Conservation (phyloP, 2,113 vertebrate genomes). For the Eudyptes chrysolophus region DNA sequence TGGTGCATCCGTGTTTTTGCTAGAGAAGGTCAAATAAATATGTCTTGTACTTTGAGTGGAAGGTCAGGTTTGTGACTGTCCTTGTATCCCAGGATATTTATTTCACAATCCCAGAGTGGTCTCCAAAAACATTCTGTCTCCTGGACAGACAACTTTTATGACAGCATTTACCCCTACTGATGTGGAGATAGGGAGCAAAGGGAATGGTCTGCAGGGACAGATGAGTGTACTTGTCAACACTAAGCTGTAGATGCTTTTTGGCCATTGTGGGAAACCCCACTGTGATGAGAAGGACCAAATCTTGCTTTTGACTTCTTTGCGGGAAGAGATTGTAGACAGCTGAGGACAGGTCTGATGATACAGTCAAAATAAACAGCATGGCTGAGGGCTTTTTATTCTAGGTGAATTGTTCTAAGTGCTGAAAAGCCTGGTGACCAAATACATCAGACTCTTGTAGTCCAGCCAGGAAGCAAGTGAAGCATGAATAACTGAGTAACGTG, state of each 20-base stretch:
- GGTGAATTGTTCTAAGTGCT: conserved; percentile 61
- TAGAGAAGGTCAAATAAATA: not conserved
- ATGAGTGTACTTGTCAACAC: conserved; percentile 7
- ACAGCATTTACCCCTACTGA: not conserved
- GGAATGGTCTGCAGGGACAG: not conserved
- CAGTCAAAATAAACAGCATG: conserved; percentile 52
- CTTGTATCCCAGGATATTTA: not conserved
- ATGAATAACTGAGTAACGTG: conserved; percentile 55
- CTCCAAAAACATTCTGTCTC: conserved; percentile 46
- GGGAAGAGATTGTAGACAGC: conserved; percentile 50
- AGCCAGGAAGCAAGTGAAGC: conserved; percentile 65
- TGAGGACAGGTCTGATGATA: conserved; percentile 62
- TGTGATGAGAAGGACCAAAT: not conserved
- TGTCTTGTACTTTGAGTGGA: not conserved
- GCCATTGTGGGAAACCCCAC: not conserved
- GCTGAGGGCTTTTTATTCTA: conserved; percentile 47
- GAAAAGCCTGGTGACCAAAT: conserved; percentile 63
- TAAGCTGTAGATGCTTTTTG: not conserved
- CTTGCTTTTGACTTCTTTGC: conserved; percentile 6
- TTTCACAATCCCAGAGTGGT: not conserved
- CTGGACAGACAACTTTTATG: not conserved
- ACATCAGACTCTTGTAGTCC: conserved; percentile 46
- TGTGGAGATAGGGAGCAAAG: not conserved
- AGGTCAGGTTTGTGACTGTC: not conserved
- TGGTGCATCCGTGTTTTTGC: not conserved